Evolutionary conservation across 2,797 vertebrate genomes (phyloP).

Genomic region (Molossus alvarezi): DNA sequence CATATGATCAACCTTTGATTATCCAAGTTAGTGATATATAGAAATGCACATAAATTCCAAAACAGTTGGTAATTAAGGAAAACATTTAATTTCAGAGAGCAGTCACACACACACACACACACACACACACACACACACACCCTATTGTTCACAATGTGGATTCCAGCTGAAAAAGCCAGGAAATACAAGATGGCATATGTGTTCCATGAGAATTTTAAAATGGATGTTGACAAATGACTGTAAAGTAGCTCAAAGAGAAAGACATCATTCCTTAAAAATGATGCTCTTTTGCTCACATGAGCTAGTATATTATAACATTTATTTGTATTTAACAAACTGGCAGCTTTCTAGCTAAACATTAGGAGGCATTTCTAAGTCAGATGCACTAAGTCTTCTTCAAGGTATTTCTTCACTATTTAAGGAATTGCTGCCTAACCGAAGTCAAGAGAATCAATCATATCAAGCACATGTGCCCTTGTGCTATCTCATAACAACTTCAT

Average conservation of each 20-base stretch:
- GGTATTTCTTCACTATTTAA: constrained; percentile 43
- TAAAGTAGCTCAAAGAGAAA: constrained; percentile 57
- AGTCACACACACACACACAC: not conserved
- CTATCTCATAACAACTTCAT: not conserved
- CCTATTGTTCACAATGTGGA: constrained; percentile 12
- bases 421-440: not conserved
- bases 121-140: not conserved
- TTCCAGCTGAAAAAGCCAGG: constrained; percentile 15
- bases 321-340: constrained; percentile 64
- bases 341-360: constrained; percentile 53
- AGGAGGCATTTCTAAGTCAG: constrained; percentile 57
- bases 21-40: not conserved
- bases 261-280: constrained; percentile 49
- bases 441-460: constrained; percentile 7
- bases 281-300: constrained; percentile 34
- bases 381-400: constrained; percentile 39
- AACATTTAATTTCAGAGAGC: constrained; percentile 56
- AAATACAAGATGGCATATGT: not conserved
- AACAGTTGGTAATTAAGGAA: constrained; percentile 52
- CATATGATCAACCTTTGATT: not conserved
- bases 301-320: constrained; percentile 43
- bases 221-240: constrained; percentile 66
- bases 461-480: not conserved
- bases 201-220: not conserved
- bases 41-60: constrained; percentile 46